These are phyloP conservation scores for Polymixis lichenea DNA, from an alignment of 2,888 invertebrate genomes.

Conservation along the genomic window DNA sequence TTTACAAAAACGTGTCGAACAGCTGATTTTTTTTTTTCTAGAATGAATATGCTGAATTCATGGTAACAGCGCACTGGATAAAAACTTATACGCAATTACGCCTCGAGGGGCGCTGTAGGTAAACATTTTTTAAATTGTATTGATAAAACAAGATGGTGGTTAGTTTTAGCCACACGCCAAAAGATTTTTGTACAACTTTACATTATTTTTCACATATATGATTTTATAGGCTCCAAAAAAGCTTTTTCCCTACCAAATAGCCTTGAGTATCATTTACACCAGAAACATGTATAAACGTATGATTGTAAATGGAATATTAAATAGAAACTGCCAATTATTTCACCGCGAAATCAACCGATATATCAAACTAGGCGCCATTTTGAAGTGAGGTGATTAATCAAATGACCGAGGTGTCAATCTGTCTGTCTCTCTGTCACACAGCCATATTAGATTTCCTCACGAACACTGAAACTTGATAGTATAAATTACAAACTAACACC, in stretches of 20 bases:
- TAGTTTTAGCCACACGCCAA: no score
- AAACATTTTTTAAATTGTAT: no score
- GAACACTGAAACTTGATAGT: constrained; percentile 48
- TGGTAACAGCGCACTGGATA: no score
- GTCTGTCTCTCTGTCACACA: constrained; percentile 45
- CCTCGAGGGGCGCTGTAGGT: no score
- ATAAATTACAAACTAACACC: neutral
- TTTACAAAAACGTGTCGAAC: no score
- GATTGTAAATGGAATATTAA: constrained; percentile 4
- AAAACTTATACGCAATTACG: no score
- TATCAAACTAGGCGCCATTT: constrained; percentile 36
- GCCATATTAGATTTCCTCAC: constrained; percentile 55
- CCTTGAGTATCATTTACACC: neutral
- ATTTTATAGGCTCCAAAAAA: no score
- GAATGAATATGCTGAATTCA: no score
- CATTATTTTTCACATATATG: no score
- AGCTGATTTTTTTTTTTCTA: no score
- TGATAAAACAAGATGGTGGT: no score
- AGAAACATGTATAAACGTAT: neutral
- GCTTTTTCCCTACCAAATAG: neutral
- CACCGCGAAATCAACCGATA: constrained; percentile 2
- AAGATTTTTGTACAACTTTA: no score
- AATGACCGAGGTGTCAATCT: constrained; percentile 52
- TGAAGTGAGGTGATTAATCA: constrained; percentile 51
- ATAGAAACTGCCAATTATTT: constrained; percentile 1